Conservation (phyloP, 1,140 invertebrate genomes). For the Anastrepha obliqua region DNA sequence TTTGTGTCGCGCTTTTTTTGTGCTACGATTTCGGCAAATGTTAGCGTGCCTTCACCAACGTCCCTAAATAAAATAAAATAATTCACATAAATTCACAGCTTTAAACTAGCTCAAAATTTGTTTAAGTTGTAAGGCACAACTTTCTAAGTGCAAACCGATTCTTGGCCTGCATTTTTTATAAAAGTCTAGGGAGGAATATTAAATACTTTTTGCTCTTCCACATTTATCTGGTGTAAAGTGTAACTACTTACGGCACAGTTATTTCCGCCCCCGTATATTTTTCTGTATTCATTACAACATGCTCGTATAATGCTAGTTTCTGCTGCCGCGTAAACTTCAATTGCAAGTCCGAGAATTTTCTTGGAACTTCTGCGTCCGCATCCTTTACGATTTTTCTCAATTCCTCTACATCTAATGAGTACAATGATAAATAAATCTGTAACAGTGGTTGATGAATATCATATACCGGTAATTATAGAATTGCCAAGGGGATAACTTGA, state of each 20-base stretch:
- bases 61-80: slow-evolving; percentile 20
- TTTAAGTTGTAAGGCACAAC: too few relatives aligned
- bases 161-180: too few relatives aligned
- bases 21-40: slow-evolving; percentile 62
- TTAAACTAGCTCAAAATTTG: too few relatives aligned
- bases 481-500: slow-evolving; percentile 25
- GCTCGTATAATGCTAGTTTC: slow-evolving; percentile 64
- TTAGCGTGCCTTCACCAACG: slow-evolving; percentile 3
- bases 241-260: slow-evolving; percentile 40
- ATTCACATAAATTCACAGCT: neutral
- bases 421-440: neutral
- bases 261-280: slow-evolving; percentile 35
- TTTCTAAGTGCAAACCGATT: too few relatives aligned
- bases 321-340: slow-evolving; percentile 57
- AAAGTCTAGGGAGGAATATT: too few relatives aligned
- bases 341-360: slow-evolving; percentile 61
- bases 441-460: neutral
- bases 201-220: too few relatives aligned
- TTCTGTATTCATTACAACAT: slow-evolving; percentile 60
- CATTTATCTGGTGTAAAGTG: too few relatives aligned
- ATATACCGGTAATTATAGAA: slow-evolving; percentile 31
- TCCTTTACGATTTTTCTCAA: slow-evolving; percentile 43
- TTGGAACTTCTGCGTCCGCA: slow-evolving; percentile 9
- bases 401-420: slow-evolving; percentile 22
- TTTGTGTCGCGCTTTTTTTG: slow-evolving; percentile 61